These are phyloP conservation scores for Brenthis hecate DNA, from an alignment of 2,888 invertebrate species.

Conservation along the genomic window DNA sequence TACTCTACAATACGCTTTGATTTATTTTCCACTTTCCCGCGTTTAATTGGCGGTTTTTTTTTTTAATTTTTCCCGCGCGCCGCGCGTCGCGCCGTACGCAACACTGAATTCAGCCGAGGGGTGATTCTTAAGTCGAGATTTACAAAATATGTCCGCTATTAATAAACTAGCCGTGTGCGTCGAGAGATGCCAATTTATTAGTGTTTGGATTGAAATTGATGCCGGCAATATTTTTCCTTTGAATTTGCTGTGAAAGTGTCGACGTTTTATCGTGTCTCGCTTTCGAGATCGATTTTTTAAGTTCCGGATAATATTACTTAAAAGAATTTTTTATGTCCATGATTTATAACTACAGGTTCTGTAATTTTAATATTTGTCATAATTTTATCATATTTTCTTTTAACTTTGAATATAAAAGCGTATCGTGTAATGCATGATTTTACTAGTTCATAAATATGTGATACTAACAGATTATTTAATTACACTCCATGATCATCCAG, in stretches of 20 bases:
- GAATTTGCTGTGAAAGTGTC: conserved; percentile 77
- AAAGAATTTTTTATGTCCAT: conserved; percentile 5
- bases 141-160: conserved; percentile 79
- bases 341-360: conserved; percentile 9
- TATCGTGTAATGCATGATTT: conserved; percentile 6
- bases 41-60: conserved; percentile 44
- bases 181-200: conserved; percentile 81
- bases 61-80: conserved; percentile 61
- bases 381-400: conserved; percentile 14
- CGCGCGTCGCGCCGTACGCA: conserved; percentile 62
- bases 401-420: conserved; percentile 8
- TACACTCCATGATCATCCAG: no score
- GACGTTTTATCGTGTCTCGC: conserved; percentile 69
- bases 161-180: conserved; percentile 65
- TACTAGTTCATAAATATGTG: not conserved
- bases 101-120: conserved; percentile 71
- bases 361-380: conserved; percentile 1
- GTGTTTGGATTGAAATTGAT: conserved; percentile 81
- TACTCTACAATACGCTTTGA: conserved; percentile 5
- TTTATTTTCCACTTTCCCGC: conserved; percentile 4
- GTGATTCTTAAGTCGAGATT: conserved; percentile 67
- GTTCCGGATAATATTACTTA: conserved; percentile 34
- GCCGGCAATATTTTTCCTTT: conserved; percentile 75
- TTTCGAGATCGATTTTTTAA: conserved; percentile 67
- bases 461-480: no score